Evolutionary conservation across 2,113 vertebrate species (phyloP).

Genomic region (Sinocyclocheilus grahami): DNA sequence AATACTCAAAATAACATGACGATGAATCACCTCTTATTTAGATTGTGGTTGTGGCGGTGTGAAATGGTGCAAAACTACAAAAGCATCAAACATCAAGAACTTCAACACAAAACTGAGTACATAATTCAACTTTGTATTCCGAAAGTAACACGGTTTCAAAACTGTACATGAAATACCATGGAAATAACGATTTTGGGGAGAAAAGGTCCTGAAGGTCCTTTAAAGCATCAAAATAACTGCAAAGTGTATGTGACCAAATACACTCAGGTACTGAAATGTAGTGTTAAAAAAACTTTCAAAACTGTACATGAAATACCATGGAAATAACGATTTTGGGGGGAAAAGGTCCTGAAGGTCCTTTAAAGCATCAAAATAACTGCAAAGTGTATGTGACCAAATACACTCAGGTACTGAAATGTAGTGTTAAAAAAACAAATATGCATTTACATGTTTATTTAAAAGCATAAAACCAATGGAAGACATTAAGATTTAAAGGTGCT

Average conservation of each 20-base stretch:
- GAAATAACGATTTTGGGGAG: background rate
- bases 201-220: background rate
- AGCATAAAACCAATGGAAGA: background rate
- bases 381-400: background rate
- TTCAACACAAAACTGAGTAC: background rate
- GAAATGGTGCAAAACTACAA: background rate
- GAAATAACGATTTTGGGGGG: background rate
- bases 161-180: background rate
- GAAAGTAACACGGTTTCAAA: slow-evolving; percentile 11
- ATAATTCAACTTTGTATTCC: background rate
- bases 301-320: background rate
- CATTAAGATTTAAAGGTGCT: slow-evolving; percentile 1
- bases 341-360: background rate
- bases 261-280: background rate
- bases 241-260: background rate
- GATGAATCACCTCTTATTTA: background rate
- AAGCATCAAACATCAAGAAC: background rate
- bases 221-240: too few species aligned
- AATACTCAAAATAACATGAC: background rate
- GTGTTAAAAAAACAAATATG: background rate
- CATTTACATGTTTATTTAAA: background rate
- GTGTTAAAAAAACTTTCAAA: slow-evolving; percentile 1
- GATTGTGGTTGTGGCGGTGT: background rate
- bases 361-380: too few species aligned
- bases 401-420: background rate